Percentiles rank a stretch among this genome's conserved stretches.
Evolutionary conservation across 2,113 vertebrate genomes (phyloP).

Genomic region (Falcunculus frontatus): DNA sequence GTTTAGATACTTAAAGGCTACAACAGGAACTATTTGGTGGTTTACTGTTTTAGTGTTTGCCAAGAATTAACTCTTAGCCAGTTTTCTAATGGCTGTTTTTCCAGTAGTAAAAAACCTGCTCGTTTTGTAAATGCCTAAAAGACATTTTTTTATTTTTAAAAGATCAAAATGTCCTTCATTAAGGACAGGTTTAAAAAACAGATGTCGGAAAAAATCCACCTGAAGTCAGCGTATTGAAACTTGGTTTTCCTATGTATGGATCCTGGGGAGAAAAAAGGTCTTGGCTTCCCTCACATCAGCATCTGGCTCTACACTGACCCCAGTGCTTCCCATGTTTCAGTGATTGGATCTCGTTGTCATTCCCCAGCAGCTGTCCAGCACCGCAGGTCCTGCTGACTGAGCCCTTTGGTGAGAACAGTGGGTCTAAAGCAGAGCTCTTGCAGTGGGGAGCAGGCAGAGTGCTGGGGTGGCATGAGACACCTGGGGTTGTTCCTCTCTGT

Average conservation of each 20-base stretch:
- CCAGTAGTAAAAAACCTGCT: not conserved
- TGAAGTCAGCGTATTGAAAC: fast-evolving
- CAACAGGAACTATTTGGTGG: not conserved
- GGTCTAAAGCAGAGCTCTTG: not conserved
- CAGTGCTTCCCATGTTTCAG: not conserved
- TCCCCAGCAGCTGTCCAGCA: not conserved
- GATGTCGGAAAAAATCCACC: not conserved
- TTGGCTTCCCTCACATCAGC: fast-evolving
- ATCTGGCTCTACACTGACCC: too few species aligned
- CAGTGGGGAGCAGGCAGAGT: not conserved
- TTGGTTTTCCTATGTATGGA: fast-evolving
- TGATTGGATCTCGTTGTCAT: too few species aligned
- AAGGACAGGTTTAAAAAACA: not conserved
- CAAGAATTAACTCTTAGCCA: not conserved
- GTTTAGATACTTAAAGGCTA: not conserved
- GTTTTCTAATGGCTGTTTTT: not conserved
- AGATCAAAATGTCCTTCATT: not conserved
- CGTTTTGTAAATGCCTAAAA: not conserved
- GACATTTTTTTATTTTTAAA: not conserved
- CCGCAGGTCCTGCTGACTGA: not conserved
- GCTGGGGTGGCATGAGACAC: not conserved
- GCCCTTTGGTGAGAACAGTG: not conserved
- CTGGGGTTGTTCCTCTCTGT: not conserved
- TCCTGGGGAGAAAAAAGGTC: not conserved
- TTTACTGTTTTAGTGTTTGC: not conserved